Percentiles rank a stretch among this genome's conserved stretches.
These are phyloP conservation scores for Asteroscopus sphinx DNA, from an alignment of 2,888 invertebrate genomes.

Conservation along the genomic window DNA sequence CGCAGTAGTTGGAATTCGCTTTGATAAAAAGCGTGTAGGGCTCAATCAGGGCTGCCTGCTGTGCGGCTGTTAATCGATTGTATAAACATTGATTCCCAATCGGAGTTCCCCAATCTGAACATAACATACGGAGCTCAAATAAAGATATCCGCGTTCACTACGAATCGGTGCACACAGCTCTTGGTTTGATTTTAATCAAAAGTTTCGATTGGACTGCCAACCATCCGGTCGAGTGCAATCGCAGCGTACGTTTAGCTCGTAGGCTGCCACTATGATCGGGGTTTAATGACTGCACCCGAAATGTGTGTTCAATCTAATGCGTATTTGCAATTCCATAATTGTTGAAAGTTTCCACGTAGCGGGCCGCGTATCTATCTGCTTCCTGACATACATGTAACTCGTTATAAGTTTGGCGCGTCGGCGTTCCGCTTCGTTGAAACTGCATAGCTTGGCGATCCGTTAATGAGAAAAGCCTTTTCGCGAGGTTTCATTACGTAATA, in stretches of 20 bases:
- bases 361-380: conserved; percentile 56
- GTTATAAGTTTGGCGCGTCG: conserved; percentile 76
- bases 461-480: conserved; percentile 66
- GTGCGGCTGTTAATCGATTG: conserved; percentile 72
- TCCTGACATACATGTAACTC: conserved; percentile 72
- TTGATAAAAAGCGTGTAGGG: conserved; percentile 52
- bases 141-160: conserved; percentile 83
- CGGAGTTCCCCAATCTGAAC: conserved; percentile 76
- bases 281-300: conserved; percentile 80
- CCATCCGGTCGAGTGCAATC: conserved; percentile 78
- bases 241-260: conserved; percentile 67
- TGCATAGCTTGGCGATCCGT: conserved; percentile 36
- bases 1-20: conserved; percentile 25
- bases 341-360: conserved; percentile 73
- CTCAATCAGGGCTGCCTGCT: conserved; percentile 44
- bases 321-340: conserved; percentile 82
- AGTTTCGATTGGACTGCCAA: conserved; percentile 87
- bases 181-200: conserved; percentile 89
- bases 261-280: conserved; percentile 71
- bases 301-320: conserved; percentile 84
- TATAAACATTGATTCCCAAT: conserved; percentile 77
- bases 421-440: conserved; percentile 55
- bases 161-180: conserved; percentile 75
- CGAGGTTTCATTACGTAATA: conserved; percentile 56
- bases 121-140: conserved; percentile 83